Percentiles rank a stretch among this genome's conserved stretches.
Evolutionary conservation across 2,888 invertebrate species (phyloP).

Genomic region (Drosophila macrothrix): DNA sequence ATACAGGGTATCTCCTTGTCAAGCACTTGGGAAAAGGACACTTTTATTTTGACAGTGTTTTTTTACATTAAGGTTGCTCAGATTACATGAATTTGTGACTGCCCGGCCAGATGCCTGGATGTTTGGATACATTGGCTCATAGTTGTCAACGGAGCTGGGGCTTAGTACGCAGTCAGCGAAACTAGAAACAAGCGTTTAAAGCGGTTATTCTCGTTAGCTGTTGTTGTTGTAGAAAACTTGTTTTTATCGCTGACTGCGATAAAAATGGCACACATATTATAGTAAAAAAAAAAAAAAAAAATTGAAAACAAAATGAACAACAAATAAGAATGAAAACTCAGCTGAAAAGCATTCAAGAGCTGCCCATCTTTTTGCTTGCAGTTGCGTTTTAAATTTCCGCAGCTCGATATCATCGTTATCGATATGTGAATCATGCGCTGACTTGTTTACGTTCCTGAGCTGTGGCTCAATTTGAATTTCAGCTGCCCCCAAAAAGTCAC

Average conservation of each 20-base stretch:
- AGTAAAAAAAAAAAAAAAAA: conserved; percentile 17
- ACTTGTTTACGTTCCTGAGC: conserved; percentile 39
- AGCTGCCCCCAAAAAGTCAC: conserved; percentile 7
- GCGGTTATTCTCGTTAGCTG: conserved; percentile 76
- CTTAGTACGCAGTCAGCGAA: conserved; percentile 41
- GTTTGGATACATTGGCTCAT: conserved; percentile 25
- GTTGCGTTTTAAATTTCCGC: conserved; percentile 25
- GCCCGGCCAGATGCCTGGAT: conserved; percentile 27
- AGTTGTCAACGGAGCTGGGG: conserved; percentile 48
- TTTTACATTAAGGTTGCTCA: conserved; percentile 39
- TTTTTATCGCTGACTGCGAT: conserved; percentile 69
- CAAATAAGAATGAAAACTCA: conserved; percentile 41
- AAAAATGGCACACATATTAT: conserved; percentile 69
- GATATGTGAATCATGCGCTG: conserved; percentile 46
- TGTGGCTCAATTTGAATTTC: conserved; percentile 33
- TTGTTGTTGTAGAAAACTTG: conserved; percentile 61
- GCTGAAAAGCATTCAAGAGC: conserved; percentile 32
- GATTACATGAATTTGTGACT: conserved; percentile 34
- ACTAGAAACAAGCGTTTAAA: conserved; percentile 47
- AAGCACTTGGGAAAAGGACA: neutral
- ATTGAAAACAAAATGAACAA: conserved; percentile 10
- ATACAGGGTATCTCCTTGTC: neutral
- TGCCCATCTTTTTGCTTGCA: conserved; percentile 20
- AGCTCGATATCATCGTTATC: conserved; percentile 43
- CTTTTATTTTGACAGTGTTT: conserved; percentile 11